A percentile compares a stretch with the other conserved stretches of the same genome.
phyloP scores from a whole-genome alignment of 2,797 vertebrate species.

The Chaetodon trifasciatus region DNA sequence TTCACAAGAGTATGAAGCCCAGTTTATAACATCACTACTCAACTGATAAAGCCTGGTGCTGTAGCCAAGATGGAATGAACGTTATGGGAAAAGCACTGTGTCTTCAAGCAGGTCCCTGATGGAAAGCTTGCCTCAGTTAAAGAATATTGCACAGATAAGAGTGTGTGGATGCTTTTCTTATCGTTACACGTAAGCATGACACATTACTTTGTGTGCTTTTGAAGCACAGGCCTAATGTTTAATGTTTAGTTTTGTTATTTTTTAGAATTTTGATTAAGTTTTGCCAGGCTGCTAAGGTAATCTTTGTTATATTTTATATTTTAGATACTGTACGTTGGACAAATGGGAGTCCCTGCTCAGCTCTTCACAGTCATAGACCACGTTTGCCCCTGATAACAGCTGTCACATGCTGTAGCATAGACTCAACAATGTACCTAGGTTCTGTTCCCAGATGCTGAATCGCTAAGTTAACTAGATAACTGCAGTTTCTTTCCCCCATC shows the following conservation, averaged over 20 bases:
- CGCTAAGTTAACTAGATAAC: neutral
- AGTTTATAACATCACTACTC: constrained; percentile 29
- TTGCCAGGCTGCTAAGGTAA: no score
- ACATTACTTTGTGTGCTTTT: no score
- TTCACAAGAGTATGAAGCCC: neutral
- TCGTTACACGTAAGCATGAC: no score
- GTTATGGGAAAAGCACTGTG: constrained; percentile 1
- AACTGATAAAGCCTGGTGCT: constrained; percentile 11
- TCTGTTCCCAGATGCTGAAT: neutral
- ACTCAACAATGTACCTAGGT: neutral
- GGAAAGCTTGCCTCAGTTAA: constrained; percentile 7
- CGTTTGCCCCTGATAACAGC: constrained; percentile 8
- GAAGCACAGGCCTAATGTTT: no score
- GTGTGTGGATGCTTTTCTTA: neutral
- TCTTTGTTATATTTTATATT: no score
- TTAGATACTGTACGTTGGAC: neutral
- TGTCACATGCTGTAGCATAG: constrained; percentile 16
- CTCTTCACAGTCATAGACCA: neutral
- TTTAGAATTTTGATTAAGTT: no score
- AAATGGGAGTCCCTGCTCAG: neutral
- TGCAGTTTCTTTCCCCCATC: neutral
- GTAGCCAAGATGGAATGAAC: neutral
- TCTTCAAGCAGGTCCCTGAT: neutral
- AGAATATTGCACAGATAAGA: constrained; percentile 4
- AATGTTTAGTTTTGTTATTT: no score